phyloP scores from a whole-genome alignment of 2,888 invertebrate species.

The Ormyrus rosae region DNA sequence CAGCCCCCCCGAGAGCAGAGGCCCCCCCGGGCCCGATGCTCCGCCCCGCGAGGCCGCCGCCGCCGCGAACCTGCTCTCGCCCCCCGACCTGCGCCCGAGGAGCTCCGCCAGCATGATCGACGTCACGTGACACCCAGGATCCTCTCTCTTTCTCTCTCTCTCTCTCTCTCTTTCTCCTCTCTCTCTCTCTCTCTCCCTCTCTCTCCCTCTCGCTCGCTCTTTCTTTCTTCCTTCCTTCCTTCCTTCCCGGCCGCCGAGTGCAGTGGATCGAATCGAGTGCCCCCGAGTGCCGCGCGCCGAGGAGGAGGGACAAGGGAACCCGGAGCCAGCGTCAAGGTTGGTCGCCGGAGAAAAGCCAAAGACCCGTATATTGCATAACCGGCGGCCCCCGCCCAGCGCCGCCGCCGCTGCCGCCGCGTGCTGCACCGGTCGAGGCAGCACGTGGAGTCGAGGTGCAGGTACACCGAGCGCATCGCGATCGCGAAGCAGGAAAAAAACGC shows the following conservation, averaged over 20 bases:
- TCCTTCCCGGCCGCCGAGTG: background rate
- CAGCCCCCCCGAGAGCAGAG: slow-evolving; percentile 43
- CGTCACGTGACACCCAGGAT: slow-evolving; percentile 59
- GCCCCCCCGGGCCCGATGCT: background rate
- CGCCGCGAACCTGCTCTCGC: background rate
- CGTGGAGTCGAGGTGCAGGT: too few species aligned
- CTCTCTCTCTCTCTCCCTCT: slow-evolving; percentile 8
- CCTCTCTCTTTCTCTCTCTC: background rate
- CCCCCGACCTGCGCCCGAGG: slow-evolving; percentile 35
- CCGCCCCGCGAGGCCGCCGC: background rate
- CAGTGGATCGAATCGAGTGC: too few species aligned
- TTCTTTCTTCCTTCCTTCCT: slow-evolving; percentile 8
- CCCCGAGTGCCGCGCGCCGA: too few species aligned
- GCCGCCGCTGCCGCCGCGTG: too few species aligned
- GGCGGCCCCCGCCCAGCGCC: too few species aligned
- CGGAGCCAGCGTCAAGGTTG: too few species aligned
- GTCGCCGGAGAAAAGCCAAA: too few species aligned
- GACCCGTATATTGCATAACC: too few species aligned
- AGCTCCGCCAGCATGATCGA: slow-evolving; percentile 60
- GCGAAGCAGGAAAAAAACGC: too few species aligned
- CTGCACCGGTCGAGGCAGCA: too few species aligned
- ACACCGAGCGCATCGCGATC: too few species aligned
- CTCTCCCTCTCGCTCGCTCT: slow-evolving; percentile 6
- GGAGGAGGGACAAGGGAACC: too few species aligned
- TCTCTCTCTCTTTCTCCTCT: slow-evolving; percentile 10